phyloP scores from a whole-genome alignment of 2,888 invertebrate species.

The Hedychridium roseum region DNA sequence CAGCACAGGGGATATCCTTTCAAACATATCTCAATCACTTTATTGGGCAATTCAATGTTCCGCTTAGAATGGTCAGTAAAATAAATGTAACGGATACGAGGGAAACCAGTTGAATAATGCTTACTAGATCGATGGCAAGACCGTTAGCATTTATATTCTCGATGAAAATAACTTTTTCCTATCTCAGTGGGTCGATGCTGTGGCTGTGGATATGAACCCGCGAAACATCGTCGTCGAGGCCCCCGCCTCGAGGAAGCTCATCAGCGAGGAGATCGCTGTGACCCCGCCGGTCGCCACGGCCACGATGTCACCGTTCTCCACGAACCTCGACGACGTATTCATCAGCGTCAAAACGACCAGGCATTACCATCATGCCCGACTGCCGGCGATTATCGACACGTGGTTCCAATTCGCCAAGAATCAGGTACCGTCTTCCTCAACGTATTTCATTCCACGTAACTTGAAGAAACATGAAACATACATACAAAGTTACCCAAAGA shows the following conservation, averaged over 20 bases:
- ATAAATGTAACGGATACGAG: no score
- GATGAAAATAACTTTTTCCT: slow-evolving; percentile 15
- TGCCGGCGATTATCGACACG: slow-evolving; percentile 89
- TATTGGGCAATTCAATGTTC: no score
- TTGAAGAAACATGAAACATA: no score
- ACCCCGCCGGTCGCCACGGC: slow-evolving; percentile 61
- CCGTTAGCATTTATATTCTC: not conserved
- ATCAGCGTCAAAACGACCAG: slow-evolving; percentile 95
- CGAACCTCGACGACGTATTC: slow-evolving; percentile 86
- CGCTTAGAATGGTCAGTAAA: no score
- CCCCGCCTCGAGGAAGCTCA: slow-evolving; percentile 36
- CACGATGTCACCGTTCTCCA: slow-evolving; percentile 69
- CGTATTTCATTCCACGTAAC: no score
- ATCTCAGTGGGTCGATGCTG: slow-evolving; percentile 47
- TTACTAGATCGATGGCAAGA: no score
- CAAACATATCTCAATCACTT: no score
- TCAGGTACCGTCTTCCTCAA: no score
- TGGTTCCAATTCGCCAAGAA: slow-evolving; percentile 94
- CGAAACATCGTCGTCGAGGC: slow-evolving; percentile 42
- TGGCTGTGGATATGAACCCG: slow-evolving; percentile 45
- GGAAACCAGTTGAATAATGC: no score
- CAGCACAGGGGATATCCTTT: no score
- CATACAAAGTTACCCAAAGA: no score
- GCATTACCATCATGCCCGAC: slow-evolving; percentile 83
- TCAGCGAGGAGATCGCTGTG: slow-evolving; percentile 51